phyloP scores from a whole-genome alignment of 92 coral and sea anemone genomes.

The Porites evermanni region DNA sequence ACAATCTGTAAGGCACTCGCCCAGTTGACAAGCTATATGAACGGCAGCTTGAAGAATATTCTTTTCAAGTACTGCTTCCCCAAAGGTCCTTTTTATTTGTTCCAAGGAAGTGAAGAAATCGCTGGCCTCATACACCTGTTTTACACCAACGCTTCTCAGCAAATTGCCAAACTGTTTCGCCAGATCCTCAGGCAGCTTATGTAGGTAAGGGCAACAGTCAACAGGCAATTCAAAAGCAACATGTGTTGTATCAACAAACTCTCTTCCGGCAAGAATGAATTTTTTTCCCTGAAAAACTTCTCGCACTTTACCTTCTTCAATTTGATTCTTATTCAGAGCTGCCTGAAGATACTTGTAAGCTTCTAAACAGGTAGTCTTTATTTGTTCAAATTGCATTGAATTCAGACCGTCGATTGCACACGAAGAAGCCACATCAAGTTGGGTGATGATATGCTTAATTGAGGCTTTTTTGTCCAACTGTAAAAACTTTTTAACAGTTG shows the following conservation, averaged over 20 bases:
- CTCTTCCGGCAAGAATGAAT: conserved; percentile 33
- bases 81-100: conserved; percentile 25
- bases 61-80: conserved; percentile 15
- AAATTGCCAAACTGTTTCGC: conserved; percentile 16
- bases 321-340: neutral
- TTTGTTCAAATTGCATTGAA: neutral
- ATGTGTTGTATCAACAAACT: conserved; percentile 39
- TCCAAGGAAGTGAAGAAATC: conserved; percentile 56
- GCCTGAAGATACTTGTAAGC: conserved; percentile 56
- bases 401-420: neutral
- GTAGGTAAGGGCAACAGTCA: conserved; percentile 68
- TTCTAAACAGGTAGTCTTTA: conserved; percentile 28
- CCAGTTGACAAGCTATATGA: conserved; percentile 18
- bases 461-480: conserved; percentile 31
- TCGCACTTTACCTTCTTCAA: conserved; percentile 19
- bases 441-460: conserved; percentile 18
- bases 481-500: conserved; percentile 14
- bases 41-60: conserved; percentile 9
- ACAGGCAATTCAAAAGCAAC: conserved; percentile 46
- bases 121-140: conserved; percentile 32
- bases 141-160: conserved; percentile 49
- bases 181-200: conserved; percentile 33
- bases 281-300: conserved; percentile 30
- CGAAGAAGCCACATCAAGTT: conserved; percentile 41
- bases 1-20: neutral